Evolutionary conservation across 2,888 invertebrate species (phyloP).

Genomic region (Tenthredo livida): DNA sequence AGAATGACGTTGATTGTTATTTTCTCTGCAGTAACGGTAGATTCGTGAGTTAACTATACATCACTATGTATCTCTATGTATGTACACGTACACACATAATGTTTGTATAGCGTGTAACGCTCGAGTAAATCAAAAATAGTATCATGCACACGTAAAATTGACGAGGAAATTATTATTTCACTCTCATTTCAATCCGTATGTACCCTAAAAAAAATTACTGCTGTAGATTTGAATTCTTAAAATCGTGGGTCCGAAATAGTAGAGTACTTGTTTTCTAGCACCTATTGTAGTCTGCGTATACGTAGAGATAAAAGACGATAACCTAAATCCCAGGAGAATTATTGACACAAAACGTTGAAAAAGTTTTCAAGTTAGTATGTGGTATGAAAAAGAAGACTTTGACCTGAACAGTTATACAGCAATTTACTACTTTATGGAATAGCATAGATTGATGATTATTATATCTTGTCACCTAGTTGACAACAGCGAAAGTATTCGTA

Average conservation of each 20-base stretch:
- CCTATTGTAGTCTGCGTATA: background rate
- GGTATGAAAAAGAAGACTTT: background rate
- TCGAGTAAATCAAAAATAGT: slow-evolving; percentile 10
- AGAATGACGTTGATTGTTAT: slow-evolving; percentile 1
- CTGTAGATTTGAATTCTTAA: background rate
- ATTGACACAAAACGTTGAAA: background rate
- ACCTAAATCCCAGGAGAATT: slow-evolving; percentile 19
- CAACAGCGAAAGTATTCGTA: background rate
- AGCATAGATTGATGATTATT: background rate
- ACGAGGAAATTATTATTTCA: background rate
- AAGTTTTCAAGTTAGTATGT: background rate
- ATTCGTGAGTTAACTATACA: background rate
- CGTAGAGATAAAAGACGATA: slow-evolving; percentile 9
- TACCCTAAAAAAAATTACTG: background rate
- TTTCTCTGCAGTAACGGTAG: background rate
- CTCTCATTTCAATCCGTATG: background rate
- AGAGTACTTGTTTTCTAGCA: background rate
- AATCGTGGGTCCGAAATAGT: background rate
- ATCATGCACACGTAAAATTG: background rate
- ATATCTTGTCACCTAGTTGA: background rate
- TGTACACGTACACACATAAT: background rate
- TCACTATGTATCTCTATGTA: background rate
- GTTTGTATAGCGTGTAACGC: slow-evolving; percentile 3
- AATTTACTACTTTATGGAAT: background rate
- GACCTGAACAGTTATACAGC: background rate